These are phyloP conservation scores for Cetoscarus ocellatus DNA, from an alignment of 2,797 vertebrate species.

Conservation along the genomic window DNA sequence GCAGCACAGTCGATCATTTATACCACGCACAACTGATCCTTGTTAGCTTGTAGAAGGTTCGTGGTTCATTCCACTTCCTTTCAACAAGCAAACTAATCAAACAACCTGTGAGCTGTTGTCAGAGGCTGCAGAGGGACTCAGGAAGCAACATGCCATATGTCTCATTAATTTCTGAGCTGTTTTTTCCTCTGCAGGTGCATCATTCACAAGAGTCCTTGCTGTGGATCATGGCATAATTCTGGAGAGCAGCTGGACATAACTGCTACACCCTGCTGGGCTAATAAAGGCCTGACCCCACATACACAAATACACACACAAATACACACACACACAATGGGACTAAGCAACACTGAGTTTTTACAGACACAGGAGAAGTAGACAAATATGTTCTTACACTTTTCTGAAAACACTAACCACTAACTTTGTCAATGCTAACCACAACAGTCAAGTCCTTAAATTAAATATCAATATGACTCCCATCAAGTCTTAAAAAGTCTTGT, in stretches of 20 bases:
- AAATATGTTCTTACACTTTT: conserved; percentile 3
- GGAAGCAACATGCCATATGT: conserved; percentile 50
- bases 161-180: conserved; percentile 44
- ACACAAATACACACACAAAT: conserved; percentile 31
- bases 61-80: conserved; percentile 7
- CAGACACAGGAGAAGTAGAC: too few species aligned
- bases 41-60: background rate
- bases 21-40: background rate
- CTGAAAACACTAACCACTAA: conserved; percentile 4
- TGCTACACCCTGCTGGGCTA: conserved; percentile 53
- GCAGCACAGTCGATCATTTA: too few species aligned
- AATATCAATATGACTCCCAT: background rate
- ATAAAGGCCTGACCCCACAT: conserved; percentile 59
- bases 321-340: conserved; percentile 7
- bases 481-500: background rate
- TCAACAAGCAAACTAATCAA: conserved; percentile 11
- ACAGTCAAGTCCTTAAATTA: background rate
- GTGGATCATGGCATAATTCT: conserved; percentile 61
- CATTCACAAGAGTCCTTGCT: conserved; percentile 48
- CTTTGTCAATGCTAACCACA: conserved; percentile 8
- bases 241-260: conserved; percentile 65
- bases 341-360: too few species aligned
- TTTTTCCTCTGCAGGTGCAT: conserved; percentile 48
- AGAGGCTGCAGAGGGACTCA: conserved; percentile 41
- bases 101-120: conserved; percentile 33